A percentile compares a stretch with the other conserved stretches of the same genome.
Conservation (phyloP, 2,113 vertebrate genomes). For the Equus quagga region DNA sequence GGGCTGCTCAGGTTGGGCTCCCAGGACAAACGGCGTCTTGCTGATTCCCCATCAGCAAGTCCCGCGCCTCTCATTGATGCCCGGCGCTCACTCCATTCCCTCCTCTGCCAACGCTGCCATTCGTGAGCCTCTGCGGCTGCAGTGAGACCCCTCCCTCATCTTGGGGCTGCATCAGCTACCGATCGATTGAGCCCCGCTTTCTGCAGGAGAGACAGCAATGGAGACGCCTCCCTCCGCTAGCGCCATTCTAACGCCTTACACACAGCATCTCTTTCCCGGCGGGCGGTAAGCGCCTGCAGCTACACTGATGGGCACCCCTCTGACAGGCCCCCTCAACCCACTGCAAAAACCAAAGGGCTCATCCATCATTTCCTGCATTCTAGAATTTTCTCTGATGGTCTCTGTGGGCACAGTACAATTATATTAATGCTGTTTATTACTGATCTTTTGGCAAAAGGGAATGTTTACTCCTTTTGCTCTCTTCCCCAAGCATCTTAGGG, state of each 20-base stretch:
- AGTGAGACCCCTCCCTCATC: too few relatives aligned
- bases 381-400: fast-evolving
- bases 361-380: fast-evolving
- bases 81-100: too few relatives aligned
- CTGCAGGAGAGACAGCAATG: not conserved
- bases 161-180: too few relatives aligned
- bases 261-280: fast-evolving
- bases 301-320: too few relatives aligned
- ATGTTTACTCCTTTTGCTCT: not conserved
- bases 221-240: not conserved
- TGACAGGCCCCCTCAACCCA: not conserved
- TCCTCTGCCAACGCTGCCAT: too few relatives aligned
- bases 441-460: not conserved
- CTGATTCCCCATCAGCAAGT: fast-evolving
- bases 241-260: not conserved
- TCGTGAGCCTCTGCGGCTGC: too few relatives aligned
- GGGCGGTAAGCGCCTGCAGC: fast-evolving
- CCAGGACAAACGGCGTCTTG: fast-evolving
- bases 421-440: fast-evolving
- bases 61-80: not conserved
- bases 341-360: not conserved
- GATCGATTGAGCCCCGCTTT: too few relatives aligned
- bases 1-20: not conserved
- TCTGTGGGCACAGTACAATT: fast-evolving
- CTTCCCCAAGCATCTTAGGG: not conserved